Evolutionary conservation across 2,113 vertebrate species (phyloP), one percentile per base, ranked within the genome.

Genomic region (Phycodurus eques): DNA sequence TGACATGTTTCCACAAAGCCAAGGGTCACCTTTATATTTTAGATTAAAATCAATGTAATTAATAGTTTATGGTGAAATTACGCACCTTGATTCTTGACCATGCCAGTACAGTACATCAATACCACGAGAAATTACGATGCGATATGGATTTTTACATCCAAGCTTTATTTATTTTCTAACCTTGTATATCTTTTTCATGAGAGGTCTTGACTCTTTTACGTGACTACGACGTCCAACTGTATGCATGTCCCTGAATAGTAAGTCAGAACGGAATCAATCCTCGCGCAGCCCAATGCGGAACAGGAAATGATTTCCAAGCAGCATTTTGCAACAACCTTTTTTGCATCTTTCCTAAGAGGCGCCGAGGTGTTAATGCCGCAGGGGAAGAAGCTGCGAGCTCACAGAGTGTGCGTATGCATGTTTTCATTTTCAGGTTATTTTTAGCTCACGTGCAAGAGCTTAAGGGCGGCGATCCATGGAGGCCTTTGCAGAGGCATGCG

Each of bases 361-460:
- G 31, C 39, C 43, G 64, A 76, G 76, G 78, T 60, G 80, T 81
- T 76, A 66, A 35, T 83, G 81, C 84, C 85, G 76, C 75, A 0
- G n/a, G 76, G 80, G 80, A 27, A 84, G 57, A 78, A 70, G 83
- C 83, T 65, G 70, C 61, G 70, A 77, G 76, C 74, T 15, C 15
- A 63, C 61, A 0, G 51, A 47, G 66, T n/a, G 61, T 54, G 72
- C 71, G 71, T 64, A 74, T 44, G 54, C 22, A 11, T 61, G 68
- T 71, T 83, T 79, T 31, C 74, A 76, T 35, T 61, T 51, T 42
- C 60, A 61, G 71, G 83, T 77, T 93, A 93, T 93, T 92, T 93
- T 92, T 93, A 93, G 90, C 89, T 91, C 89, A 88, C 86, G 88
- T 92, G 91, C 90, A 35, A 73, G 66, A 79, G 88, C 90, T 88